These are phyloP conservation scores for Myotis planiceps DNA, from an alignment of 2,797 vertebrate genomes.

Conservation along the genomic window DNA sequence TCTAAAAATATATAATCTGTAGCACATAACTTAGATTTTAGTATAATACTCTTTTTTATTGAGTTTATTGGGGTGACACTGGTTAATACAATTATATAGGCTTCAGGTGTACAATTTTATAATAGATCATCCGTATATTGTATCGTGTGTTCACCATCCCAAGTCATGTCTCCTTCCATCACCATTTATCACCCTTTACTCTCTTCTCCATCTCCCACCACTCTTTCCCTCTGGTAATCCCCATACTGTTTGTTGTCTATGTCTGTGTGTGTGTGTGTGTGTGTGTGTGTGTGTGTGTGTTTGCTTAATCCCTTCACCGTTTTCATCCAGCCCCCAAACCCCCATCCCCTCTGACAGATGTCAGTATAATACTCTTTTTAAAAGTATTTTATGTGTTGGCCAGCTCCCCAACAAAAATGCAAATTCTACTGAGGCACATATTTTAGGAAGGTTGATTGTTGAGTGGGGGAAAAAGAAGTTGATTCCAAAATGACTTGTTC, in stretches of 20 bases:
- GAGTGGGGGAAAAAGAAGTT: not conserved
- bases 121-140: not conserved
- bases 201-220: not conserved
- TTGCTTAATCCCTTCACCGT: not conserved
- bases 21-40: not conserved
- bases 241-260: not conserved
- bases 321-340: not conserved
- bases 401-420: not conserved
- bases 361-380: not conserved
- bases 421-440: not conserved
- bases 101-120: not conserved
- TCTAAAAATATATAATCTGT: not conserved
- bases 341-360: not conserved
- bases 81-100: not conserved
- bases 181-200: not conserved
- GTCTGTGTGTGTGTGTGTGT: not conserved
- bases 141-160: not conserved
- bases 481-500: not conserved
- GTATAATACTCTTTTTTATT: not conserved
- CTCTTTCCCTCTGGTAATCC: not conserved
- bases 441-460: not conserved
- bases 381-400: not conserved
- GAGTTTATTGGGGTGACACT: not conserved
- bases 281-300: not conserved
- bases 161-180: not conserved